Evolutionary conservation across 1,140 invertebrate genomes (phyloP).

Genomic region (Bombyx mandarina): DNA sequence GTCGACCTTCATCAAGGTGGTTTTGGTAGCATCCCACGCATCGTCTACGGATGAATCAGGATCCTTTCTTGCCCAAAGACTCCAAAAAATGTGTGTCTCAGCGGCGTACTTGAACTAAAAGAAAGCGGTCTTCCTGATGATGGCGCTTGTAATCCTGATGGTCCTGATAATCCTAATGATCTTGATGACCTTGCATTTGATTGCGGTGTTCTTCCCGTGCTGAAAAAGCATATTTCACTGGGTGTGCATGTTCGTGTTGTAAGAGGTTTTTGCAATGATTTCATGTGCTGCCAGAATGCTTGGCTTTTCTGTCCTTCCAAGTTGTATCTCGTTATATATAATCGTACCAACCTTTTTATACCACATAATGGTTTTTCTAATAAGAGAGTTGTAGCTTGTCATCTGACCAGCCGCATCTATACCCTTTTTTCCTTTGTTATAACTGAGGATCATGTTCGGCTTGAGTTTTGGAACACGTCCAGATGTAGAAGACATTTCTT

Average conservation of each 20-base stretch:
- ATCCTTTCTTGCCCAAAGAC: conserved; percentile 1
- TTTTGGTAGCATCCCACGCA: not conserved
- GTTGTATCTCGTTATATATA: not conserved
- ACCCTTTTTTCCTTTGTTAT: too few relatives aligned
- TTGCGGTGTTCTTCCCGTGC: too few relatives aligned
- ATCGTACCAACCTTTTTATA: not conserved
- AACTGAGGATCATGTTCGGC: too few relatives aligned
- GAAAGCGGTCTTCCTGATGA: not conserved
- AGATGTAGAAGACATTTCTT: too few relatives aligned
- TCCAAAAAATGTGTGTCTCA: not conserved
- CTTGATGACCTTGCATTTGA: too few relatives aligned
- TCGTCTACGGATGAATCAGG: too few relatives aligned
- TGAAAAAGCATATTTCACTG: not conserved
- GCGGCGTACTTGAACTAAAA: conserved; percentile 1
- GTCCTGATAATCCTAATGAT: too few relatives aligned
- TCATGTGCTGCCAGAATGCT: not conserved
- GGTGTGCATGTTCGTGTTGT: not conserved
- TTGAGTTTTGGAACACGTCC: too few relatives aligned
- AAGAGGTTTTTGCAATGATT: not conserved
- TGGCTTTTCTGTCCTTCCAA: not conserved
- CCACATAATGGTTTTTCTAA: not conserved
- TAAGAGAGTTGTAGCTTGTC: too few relatives aligned
- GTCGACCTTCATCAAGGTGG: not conserved
- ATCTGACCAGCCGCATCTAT: too few relatives aligned
- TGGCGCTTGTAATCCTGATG: too few relatives aligned